Evolutionary conservation across 2,888 invertebrate genomes (phyloP), one percentile per base, ranked within the genome.

Genomic region (Syrphus vitripennis): DNA sequence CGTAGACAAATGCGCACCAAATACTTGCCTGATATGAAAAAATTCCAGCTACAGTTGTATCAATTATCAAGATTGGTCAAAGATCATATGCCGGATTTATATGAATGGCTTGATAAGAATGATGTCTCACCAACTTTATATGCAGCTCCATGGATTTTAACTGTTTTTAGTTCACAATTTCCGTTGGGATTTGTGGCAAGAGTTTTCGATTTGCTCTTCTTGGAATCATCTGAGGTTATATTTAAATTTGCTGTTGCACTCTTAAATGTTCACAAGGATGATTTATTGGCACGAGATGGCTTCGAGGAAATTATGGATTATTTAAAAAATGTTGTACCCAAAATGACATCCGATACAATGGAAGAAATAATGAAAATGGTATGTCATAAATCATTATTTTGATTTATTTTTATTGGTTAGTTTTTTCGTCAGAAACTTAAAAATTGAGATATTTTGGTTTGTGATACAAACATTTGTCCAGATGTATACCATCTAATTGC

Each of bases 81-180:
- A 88, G 99, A 99, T 92, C 95, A 95, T 89, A 93, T 97, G 86
- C 97, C 96, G 0, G 97, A 97, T 76, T 93, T 99, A 48, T 98
- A 98, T 92, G 94, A 95, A 5, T 98, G 98, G 93, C 94, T 98
- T 88, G 97, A 97, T 89, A 93, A 94, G 14, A 95, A 98, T 90
- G 98, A 99, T 92, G 97, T 99, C 6, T 96, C 97, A 0, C 98
- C 98, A 0, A 98, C 98, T 0, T 93, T 99, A 5, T 99, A 98
- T 92, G 98, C 98, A 0, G 98, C 99, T 0, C 98, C 99, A 0
- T 99, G 99, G 99, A 96, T 99, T 90, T 94, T 99, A 3, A 99
- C 99, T 0, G 92, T 92, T 5, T 99, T 99, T 93, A 98, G 99
- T 50, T 98, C 98, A 70, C 98, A 98, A 93, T 99, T 99, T 92